phyloP scores from a whole-genome alignment of 2,888 invertebrate genomes.

The Dynastes maya region DNA sequence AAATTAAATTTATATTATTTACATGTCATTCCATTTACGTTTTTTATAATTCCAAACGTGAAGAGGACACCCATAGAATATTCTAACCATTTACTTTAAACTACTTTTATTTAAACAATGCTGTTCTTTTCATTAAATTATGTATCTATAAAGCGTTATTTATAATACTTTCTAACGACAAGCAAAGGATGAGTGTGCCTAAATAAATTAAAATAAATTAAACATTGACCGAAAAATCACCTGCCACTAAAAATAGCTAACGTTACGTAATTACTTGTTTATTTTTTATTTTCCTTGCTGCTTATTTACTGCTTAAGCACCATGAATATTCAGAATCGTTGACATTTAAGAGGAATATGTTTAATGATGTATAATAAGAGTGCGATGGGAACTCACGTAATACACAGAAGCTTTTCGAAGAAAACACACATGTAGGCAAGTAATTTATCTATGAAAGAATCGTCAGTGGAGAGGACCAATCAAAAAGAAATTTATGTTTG shows the following conservation, averaged over 20 bases:
- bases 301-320: slow-evolving; percentile 10
- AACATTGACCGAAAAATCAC: not conserved
- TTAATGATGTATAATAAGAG: not conserved
- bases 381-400: not conserved
- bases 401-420: not conserved
- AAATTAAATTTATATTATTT: too few species aligned
- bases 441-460: not conserved
- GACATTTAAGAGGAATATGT: slow-evolving; percentile 21
- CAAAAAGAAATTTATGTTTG: not conserved
- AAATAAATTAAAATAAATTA: not conserved
- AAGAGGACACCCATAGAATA: not conserved
- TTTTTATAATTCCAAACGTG: too few species aligned
- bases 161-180: not conserved
- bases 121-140: not conserved
- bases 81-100: not conserved
- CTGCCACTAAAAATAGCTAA: not conserved
- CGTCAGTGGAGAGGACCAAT: not conserved
- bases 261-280: slow-evolving; percentile 4
- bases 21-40: too few species aligned
- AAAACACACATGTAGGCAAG: not conserved
- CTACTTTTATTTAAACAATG: not conserved
- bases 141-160: not conserved
- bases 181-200: not conserved
- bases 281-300: slow-evolving; percentile 3
- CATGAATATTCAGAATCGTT: slow-evolving; percentile 25